Evolutionary conservation across 2,113 vertebrate genomes (phyloP).

Genomic region (Phalacrocorax brasilianus): DNA sequence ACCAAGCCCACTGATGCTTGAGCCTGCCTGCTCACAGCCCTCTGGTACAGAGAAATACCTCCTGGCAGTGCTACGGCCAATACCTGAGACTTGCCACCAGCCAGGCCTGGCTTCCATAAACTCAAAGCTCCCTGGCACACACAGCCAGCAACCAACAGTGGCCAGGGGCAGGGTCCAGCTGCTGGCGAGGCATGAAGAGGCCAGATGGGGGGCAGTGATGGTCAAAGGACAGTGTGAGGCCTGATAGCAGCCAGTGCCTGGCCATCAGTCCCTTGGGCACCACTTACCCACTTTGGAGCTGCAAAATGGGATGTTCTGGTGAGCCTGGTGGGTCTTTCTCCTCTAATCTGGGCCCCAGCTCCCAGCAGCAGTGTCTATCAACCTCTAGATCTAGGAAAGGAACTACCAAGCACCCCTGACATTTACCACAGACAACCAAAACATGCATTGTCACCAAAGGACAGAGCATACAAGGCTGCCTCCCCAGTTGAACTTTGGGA

Average conservation of each 20-base stretch:
- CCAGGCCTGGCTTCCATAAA: neutral
- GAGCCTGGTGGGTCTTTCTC: neutral
- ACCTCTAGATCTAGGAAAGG: neutral
- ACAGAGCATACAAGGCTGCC: neutral
- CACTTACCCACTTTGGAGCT: neutral
- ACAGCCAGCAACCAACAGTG: neutral
- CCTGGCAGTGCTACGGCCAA: rapidly evolving
- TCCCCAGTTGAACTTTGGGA: neutral
- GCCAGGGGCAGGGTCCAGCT: neutral
- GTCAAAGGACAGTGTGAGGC: neutral
- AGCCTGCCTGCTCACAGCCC: neutral
- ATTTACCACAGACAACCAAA: neutral
- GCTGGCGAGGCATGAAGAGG: neutral
- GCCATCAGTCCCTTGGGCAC: neutral
- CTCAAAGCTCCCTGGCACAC: neutral
- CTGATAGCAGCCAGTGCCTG: neutral
- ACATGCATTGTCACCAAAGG: rapidly evolving
- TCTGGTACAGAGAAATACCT: neutral
- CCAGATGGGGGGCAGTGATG: neutral
- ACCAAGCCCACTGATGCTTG: neutral
- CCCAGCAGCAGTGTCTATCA: neutral
- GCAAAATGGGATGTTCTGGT: neutral
- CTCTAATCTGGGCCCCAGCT: neutral
- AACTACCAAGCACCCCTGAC: neutral
- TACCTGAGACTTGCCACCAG: neutral